These are phyloP conservation scores for Steromphala cineraria DNA, from an alignment of 2,888 invertebrate genomes.

Conservation along the genomic window DNA sequence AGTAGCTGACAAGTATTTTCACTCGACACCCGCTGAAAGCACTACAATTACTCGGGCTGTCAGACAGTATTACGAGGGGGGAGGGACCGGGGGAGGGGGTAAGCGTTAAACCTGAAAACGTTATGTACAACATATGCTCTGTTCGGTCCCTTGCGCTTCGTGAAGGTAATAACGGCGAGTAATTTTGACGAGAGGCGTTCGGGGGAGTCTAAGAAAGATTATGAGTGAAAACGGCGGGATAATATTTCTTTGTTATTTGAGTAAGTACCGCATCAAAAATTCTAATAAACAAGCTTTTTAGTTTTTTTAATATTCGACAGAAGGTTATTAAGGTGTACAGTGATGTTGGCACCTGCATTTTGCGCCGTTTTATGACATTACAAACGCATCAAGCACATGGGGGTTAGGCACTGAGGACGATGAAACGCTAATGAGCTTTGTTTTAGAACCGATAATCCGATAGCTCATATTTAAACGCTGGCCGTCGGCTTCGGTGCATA, in stretches of 20 bases:
- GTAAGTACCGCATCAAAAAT: neutral
- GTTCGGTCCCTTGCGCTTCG: too few relatives aligned
- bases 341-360: neutral
- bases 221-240: neutral
- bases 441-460: neutral
- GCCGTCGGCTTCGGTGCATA: neutral
- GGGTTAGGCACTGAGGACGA: neutral
- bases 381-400: neutral
- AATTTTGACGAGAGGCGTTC: too few relatives aligned
- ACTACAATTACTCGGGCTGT: too few relatives aligned
- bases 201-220: too few relatives aligned
- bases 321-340: neutral
- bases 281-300: neutral
- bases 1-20: too few relatives aligned
- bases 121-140: too few relatives aligned
- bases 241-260: neutral
- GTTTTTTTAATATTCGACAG: neutral
- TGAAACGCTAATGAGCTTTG: neutral
- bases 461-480: neutral
- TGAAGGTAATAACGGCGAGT: too few relatives aligned
- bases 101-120: too few relatives aligned
- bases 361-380: neutral
- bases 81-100: too few relatives aligned
- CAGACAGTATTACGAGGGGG: too few relatives aligned
- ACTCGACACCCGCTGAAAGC: too few relatives aligned